Evolutionary conservation across 2,888 invertebrate genomes (phyloP), one percentile per base, ranked within the genome.

Genomic region (Callyntrura guangdongensis): DNA sequence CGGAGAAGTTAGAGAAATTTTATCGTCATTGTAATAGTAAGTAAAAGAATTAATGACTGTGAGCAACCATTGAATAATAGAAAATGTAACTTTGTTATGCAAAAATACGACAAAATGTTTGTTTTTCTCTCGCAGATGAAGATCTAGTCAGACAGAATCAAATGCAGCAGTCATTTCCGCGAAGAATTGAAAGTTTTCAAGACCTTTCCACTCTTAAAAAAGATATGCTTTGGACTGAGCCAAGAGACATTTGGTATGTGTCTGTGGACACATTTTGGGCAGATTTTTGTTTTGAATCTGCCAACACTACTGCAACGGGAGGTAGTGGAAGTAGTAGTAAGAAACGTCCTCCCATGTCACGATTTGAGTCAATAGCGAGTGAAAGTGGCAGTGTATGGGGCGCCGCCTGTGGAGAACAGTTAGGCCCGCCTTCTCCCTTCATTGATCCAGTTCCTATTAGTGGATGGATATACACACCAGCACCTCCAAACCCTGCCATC

Each of bases 211-310:
- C 88, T 25, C 72, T 94, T 36, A 93, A 93, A 4, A 93, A 92
- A 77, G 96, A 96, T 0, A 95, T 96, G 27, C 94, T 98, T 85
- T 98, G 98, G 98, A 97, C 97, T 0, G 98, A 98, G 95, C 97
- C 97, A n/a, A 96, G 98, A 93, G 97, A 97, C 94, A 97, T 99
- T 12, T 99, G 99, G 96, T 98, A 97, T 95, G 96, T 98, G 14
- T 96, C 97, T 94, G 96, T 98, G 64, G 99, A 99, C 95, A 99
- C 99, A 0, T 96, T 98, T 83, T 99, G 99, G 98, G 97, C 97
- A 12, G 99, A 99, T 95, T 99, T 99, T 95, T 96, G 97, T 92
- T 98, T 98, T 6, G 97, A 97, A 17, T n/a, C 36, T 36, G 36
- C 36, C 36, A 36, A 6, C 6, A 4, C 36, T 6, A 6, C 36